Conservation (phyloP, 2,797 vertebrate species). For the Melopsittacus undulatus region DNA sequence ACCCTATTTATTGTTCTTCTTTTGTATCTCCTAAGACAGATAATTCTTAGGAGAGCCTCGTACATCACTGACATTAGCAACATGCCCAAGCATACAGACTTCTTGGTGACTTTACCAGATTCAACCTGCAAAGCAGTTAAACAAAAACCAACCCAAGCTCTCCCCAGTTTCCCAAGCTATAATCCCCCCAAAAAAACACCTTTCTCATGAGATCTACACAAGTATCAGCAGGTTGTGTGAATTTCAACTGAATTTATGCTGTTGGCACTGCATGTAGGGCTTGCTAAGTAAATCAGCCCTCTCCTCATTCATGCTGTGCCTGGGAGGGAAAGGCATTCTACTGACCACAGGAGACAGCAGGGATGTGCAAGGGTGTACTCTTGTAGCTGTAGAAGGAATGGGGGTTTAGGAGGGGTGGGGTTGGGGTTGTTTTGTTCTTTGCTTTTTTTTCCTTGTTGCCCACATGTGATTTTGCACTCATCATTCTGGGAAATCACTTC, state of each 20-base stretch:
- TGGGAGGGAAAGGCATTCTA: not conserved
- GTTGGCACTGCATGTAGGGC: not conserved
- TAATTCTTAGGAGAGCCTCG: not conserved
- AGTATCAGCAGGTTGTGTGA: not conserved
- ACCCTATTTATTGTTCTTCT: not conserved
- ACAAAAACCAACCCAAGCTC: not conserved
- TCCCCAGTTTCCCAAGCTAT: not conserved
- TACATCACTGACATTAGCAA: not conserved
- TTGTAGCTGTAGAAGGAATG: not conserved
- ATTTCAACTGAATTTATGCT: not conserved
- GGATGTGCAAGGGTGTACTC: not conserved
- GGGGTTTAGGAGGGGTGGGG: not conserved
- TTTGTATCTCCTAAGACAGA: not conserved
- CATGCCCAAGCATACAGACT: not conserved
- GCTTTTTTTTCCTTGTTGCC: not conserved
- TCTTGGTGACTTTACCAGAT: not conserved
- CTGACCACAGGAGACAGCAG: not conserved
- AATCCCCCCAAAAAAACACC: not conserved
- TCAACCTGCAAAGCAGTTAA: not conserved
- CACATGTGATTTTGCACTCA: not conserved
- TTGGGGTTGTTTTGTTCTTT: not conserved
- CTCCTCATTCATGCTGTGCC: not conserved
- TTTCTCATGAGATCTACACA: not conserved
- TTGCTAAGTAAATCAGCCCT: not conserved
- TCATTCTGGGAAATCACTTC: not conserved